These are phyloP conservation scores for Tetropium fuscum DNA, from an alignment of 2,888 invertebrate genomes.

Conservation along the genomic window DNA sequence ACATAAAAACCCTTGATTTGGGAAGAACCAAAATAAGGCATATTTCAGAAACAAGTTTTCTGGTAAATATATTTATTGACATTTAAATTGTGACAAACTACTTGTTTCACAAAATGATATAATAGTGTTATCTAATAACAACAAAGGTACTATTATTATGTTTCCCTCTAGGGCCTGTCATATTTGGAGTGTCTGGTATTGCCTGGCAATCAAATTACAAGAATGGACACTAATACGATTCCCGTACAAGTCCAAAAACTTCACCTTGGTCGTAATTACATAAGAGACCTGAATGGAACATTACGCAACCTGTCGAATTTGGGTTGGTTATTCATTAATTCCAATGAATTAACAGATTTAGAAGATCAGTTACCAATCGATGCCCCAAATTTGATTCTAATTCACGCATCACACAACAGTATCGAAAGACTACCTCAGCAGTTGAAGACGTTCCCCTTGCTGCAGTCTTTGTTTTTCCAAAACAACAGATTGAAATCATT, in stretches of 20 bases:
- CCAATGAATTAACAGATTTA: slow-evolving; percentile 79
- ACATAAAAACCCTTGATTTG: slow-evolving; percentile 84
- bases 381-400: slow-evolving; percentile 74
- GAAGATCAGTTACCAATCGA: slow-evolving; percentile 81
- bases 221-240: slow-evolving; percentile 78
- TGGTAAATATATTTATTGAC: slow-evolving; percentile 73
- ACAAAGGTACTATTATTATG: no score
- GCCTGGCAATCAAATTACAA: slow-evolving; percentile 80
- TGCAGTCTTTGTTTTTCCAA: slow-evolving; percentile 80
- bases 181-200: slow-evolving; percentile 78
- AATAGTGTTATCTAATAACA: no score
- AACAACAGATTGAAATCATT: slow-evolving; percentile 78
- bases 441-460: slow-evolving; percentile 75
- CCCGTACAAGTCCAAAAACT: slow-evolving; percentile 77
- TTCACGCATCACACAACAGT: slow-evolving; percentile 82
- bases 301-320: slow-evolving; percentile 79
- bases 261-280: slow-evolving; percentile 81
- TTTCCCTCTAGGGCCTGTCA: slow-evolving; percentile 68
- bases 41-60: slow-evolving; percentile 81
- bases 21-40: slow-evolving; percentile 83
- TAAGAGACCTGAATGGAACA: slow-evolving; percentile 81
- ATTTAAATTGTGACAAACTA: no score
- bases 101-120: not conserved
- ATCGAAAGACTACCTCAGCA: slow-evolving; percentile 78
- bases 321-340: slow-evolving; percentile 83